Evolutionary conservation across 2,888 invertebrate genomes (phyloP), one percentile per base, ranked within the genome.

Genomic region (Athetis lepigone): DNA sequence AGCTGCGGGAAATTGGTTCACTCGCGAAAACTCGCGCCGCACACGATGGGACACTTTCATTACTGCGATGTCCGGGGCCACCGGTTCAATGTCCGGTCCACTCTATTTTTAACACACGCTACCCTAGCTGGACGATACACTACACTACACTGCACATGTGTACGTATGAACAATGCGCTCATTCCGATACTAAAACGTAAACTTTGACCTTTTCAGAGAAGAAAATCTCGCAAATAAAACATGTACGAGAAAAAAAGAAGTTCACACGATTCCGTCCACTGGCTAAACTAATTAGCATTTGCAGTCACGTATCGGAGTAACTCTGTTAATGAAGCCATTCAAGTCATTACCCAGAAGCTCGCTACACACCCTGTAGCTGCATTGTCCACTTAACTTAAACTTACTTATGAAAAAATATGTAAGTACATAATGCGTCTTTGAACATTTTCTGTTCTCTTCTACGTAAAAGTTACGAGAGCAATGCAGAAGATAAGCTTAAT

Each of bases 71-170:
- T 93, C 93, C 93, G 91, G 87, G 85, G 86, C 83, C 80, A 82
- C 80, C 90, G 85, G 94, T 93, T 94, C 93, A 93, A 94, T 92
- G 94, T 92, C 93, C 94, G 93, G 90, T 87, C 76, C 82, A 80
- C 84, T 89, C 93, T 94, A 93, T 94, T 92, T 93, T 92, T 93
- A 94, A 90, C 88, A 79, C 82, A 75, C 82, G 86, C 85, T 82
- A 79, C 81, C 86, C 84, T 82, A 80, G 83, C 84, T 81, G 85
- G 82, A 83, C 84, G 78, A 81, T 82, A 81, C 78, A 81, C 75
- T 82, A 45, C 56, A 40, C 43, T 47, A 59, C 75, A 69, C 60
- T 67, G 83, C 87, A 88, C 84, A 81, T 86, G 84, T 88, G 83
- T 82, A 79, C 66, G 77, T 84, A 77, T 74, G 76, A 85, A 91